Evolutionary conservation across 2,113 vertebrate genomes (phyloP).

Genomic region (Chaenogobius annularis): DNA sequence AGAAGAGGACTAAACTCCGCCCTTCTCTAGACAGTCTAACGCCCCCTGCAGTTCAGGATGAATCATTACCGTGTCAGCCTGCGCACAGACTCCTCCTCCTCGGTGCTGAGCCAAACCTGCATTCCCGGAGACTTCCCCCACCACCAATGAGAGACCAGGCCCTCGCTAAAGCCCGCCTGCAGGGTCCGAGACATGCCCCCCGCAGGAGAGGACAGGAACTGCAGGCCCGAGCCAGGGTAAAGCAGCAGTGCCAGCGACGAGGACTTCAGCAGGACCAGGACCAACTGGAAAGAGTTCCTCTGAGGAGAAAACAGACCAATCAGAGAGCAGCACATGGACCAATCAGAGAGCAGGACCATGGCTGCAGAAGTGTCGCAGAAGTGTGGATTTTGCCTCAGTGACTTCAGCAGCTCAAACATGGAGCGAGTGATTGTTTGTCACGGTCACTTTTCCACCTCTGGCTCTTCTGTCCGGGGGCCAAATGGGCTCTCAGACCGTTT

Average conservation of each 20-base stretch:
- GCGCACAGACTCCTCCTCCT: slow-evolving; percentile 77
- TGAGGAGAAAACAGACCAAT: slow-evolving; percentile 42
- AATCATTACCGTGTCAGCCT: slow-evolving; percentile 80
- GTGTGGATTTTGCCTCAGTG: too few relatives aligned
- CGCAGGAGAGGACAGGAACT: slow-evolving; percentile 80
- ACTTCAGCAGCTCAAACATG: too few relatives aligned
- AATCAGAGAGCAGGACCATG: too few relatives aligned
- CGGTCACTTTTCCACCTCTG: too few relatives aligned
- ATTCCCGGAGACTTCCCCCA: slow-evolving; percentile 70
- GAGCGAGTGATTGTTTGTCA: too few relatives aligned
- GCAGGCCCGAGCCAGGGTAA: slow-evolving; percentile 84
- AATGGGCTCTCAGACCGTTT: too few relatives aligned
- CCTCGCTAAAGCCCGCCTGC: slow-evolving; percentile 85
- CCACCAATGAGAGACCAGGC: slow-evolving; percentile 69
- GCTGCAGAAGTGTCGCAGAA: too few relatives aligned
- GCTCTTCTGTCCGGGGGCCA: too few relatives aligned
- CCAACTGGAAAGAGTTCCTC: slow-evolving; percentile 93
- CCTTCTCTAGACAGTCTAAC: too few relatives aligned
- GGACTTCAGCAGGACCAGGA: slow-evolving; percentile 79
- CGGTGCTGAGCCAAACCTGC: slow-evolving; percentile 76
- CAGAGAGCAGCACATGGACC: not conserved
- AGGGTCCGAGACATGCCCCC: slow-evolving; percentile 67
- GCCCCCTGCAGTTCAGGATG: too few relatives aligned
- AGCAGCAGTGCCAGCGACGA: slow-evolving; percentile 87
- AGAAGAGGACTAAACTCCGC: too few relatives aligned